phyloP scores from a whole-genome alignment of 2,888 invertebrate species.

The Tubulanus polymorphus region DNA sequence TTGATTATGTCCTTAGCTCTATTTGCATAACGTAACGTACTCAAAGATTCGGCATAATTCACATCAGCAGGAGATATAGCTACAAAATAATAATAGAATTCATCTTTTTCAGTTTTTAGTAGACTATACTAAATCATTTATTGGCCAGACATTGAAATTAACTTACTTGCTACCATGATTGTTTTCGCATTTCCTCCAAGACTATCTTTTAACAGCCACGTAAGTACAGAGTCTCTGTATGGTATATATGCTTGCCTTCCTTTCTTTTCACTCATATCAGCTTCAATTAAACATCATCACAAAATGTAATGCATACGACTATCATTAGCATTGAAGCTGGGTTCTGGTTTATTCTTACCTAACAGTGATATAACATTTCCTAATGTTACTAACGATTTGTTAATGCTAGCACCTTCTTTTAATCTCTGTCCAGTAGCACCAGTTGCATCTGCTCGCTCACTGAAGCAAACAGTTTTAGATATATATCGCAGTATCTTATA shows the following conservation, averaged over 20 bases:
- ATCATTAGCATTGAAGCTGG: too few relatives aligned
- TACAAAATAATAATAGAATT: constrained; percentile 44
- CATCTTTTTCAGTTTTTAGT: neutral
- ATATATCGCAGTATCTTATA: too few relatives aligned
- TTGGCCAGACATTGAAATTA: neutral
- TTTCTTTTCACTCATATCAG: constrained; percentile 35
- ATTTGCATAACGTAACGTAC: constrained; percentile 75
- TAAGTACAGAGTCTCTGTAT: constrained; percentile 74
- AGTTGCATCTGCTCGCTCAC: constrained; percentile 56
- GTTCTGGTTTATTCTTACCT: constrained; percentile 64
- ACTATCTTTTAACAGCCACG: constrained; percentile 77
- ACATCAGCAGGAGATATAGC: constrained; percentile 75
- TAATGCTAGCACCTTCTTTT: constrained; percentile 66
- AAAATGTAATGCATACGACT: neutral
- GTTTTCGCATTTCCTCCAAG: constrained; percentile 74
- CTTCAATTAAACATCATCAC: constrained; percentile 20
- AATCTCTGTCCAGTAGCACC: constrained; percentile 86
- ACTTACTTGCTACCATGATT: constrained; percentile 75
- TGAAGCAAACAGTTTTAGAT: constrained; percentile 19
- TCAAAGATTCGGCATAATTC: constrained; percentile 75
- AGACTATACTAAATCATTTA: neutral
- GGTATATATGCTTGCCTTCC: constrained; percentile 62
- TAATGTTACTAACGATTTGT: constrained; percentile 74
- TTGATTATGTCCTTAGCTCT: constrained; percentile 70
- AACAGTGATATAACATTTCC: constrained; percentile 78